These are phyloP conservation scores for Percopsis omiscomaycus DNA, from an alignment of 2,797 vertebrate genomes.

Conservation along the genomic window DNA sequence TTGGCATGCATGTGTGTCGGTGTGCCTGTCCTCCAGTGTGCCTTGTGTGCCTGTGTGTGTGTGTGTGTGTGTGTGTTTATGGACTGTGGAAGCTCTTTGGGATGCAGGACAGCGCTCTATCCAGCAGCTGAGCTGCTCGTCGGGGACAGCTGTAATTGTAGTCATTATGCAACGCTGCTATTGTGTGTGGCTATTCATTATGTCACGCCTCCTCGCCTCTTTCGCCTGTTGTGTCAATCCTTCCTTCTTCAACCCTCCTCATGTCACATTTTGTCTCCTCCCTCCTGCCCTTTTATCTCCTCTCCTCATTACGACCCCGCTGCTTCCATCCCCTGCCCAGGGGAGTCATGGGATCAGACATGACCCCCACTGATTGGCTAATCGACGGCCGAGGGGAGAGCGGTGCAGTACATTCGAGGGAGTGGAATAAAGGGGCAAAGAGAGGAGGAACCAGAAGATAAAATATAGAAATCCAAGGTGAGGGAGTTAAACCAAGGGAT, in stretches of 20 bases:
- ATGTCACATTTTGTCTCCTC: neutral
- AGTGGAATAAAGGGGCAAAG: neutral
- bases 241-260: neutral
- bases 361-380: conserved; percentile 42
- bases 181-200: conserved; percentile 18
- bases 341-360: conserved; percentile 41
- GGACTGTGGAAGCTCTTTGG: conserved; percentile 32
- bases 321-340: neutral
- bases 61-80: conserved; percentile 9
- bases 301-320: neutral
- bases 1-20: neutral
- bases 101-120: conserved; percentile 23
- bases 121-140: conserved; percentile 3
- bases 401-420: neutral
- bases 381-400: neutral
- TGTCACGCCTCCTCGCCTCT: neutral
- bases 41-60: neutral
- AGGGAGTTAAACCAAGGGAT: neutral
- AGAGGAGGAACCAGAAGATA: neutral
- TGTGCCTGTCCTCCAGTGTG: neutral
- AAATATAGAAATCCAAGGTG: neutral
- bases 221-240: neutral
- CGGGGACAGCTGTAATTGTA: conserved; percentile 32
- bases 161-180: conserved; percentile 29
- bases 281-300: neutral